phyloP scores from a whole-genome alignment of 2,888 invertebrate genomes.

The Volucella zonaria region DNA sequence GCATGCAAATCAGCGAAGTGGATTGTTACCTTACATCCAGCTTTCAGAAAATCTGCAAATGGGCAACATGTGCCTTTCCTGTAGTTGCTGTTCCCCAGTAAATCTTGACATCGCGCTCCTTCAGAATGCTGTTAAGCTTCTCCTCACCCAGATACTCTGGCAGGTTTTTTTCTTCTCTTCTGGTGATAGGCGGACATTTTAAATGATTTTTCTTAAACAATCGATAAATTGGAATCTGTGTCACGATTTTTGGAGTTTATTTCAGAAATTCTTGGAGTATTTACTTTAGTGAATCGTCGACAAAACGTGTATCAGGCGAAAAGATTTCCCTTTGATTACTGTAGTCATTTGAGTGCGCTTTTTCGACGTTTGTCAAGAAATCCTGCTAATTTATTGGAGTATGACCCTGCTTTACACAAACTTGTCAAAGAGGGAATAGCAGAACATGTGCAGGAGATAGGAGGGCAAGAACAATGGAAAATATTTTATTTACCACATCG shows the following conservation, averaged over 20 bases:
- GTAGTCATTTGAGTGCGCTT: too few relatives aligned
- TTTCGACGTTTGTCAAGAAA: too few relatives aligned
- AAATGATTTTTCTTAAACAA: constrained; percentile 9
- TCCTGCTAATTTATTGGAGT: too few relatives aligned
- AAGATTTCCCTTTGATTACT: constrained; percentile 48
- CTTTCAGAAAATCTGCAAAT: constrained; percentile 98
- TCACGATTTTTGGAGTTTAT: constrained; percentile 20
- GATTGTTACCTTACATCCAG: constrained; percentile 97
- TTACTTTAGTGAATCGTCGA: constrained; percentile 59
- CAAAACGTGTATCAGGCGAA: constrained; percentile 57
- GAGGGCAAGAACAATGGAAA: too few relatives aligned
- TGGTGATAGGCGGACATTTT: constrained; percentile 78
- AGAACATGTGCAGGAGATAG: too few relatives aligned
- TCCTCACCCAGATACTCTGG: constrained; percentile 97
- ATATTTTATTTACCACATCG: too few relatives aligned
- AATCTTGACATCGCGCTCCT: constrained; percentile 93
- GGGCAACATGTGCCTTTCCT: constrained; percentile 98
- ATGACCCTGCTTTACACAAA: too few relatives aligned
- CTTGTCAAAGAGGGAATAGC: too few relatives aligned
- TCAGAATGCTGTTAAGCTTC: constrained; percentile 89
- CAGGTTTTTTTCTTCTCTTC: constrained; percentile 90
- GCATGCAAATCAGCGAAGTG: constrained; percentile 99
- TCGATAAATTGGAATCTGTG: constrained; percentile 39
- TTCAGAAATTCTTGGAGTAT: constrained; percentile 66
- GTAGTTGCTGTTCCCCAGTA: constrained; percentile 99